Evolutionary conservation across 2,797 vertebrate genomes (phyloP).

Genomic region (Macrochelys suwanniensis): DNA sequence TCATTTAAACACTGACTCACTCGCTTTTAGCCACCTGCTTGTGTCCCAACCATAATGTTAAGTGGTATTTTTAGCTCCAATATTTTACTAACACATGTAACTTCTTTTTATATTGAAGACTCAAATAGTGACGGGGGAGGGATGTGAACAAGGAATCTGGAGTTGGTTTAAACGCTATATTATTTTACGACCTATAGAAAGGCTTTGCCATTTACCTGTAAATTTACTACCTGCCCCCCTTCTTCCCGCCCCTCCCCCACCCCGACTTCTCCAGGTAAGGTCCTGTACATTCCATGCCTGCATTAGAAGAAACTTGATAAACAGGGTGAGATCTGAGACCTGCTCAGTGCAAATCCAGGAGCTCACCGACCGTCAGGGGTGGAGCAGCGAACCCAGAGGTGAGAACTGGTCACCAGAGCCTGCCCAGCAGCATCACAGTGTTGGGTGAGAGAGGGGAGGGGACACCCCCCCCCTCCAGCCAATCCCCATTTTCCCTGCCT

Average conservation of each 20-base stretch:
- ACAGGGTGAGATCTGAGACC: neutral
- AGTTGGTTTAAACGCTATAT: neutral
- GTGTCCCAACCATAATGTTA: neutral
- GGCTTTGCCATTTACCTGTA: neutral
- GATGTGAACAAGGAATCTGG: neutral
- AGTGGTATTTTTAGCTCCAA: neutral
- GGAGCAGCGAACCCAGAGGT: neutral
- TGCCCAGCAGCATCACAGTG: neutral
- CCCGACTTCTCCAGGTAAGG: neutral
- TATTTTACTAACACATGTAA: neutral
- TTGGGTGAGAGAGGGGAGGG: no score
- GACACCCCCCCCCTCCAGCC: neutral
- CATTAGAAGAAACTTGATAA: neutral
- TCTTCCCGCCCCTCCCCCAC: no score
- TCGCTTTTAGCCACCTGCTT: neutral
- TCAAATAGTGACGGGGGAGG: neutral
- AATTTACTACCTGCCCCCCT: no score
- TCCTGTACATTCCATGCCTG: neutral
- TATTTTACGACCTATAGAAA: neutral
- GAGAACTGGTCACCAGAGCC: neutral
- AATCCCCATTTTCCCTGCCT: neutral
- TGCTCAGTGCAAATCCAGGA: neutral
- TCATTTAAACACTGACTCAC: neutral
- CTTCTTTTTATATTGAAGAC: neutral
- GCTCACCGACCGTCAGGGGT: neutral